Percentiles rank a stretch among this genome's conserved stretches.
phyloP scores from a whole-genome alignment of 2,113 vertebrate species.

The Brachyistius frenatus region DNA sequence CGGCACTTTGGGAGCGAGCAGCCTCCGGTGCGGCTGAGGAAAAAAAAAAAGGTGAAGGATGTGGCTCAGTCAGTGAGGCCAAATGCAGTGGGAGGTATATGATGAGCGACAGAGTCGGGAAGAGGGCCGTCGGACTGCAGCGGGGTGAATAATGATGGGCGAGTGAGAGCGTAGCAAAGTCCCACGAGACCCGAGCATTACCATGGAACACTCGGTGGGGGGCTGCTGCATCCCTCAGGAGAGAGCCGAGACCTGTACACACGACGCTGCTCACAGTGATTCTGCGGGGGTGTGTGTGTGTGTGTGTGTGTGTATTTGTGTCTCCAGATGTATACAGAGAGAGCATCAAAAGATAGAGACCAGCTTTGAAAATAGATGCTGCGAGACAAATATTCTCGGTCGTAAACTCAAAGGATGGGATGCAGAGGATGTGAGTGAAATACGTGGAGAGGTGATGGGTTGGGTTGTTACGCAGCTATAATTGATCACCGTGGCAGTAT shows the following conservation, averaged over 20 bases:
- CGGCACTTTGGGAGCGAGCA: slow-evolving; percentile 22
- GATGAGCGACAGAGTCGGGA: slow-evolving; percentile 48
- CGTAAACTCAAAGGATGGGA: not conserved
- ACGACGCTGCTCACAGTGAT: not conserved
- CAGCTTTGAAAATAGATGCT: slow-evolving; percentile 27
- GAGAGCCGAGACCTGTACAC: slow-evolving; percentile 38
- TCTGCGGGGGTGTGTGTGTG: not conserved
- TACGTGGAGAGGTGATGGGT: slow-evolving; percentile 9
- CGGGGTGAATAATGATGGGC: slow-evolving; percentile 50
- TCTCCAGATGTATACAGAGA: not conserved
- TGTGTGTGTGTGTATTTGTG: not conserved
- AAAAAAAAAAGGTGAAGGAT: slow-evolving; percentile 40
- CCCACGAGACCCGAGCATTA: slow-evolving; percentile 45
- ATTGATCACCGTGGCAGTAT: slow-evolving; percentile 61
- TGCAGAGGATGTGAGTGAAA: slow-evolving; percentile 14
- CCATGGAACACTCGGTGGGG: slow-evolving; percentile 42
- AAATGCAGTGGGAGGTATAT: slow-evolving; percentile 59
- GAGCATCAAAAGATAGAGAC: not conserved
- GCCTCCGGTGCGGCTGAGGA: slow-evolving; percentile 2
- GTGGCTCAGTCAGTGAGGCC: slow-evolving; percentile 53
- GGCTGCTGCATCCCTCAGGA: slow-evolving; percentile 36
- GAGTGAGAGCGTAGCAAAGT: slow-evolving; percentile 40
- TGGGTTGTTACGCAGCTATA: slow-evolving; percentile 46
- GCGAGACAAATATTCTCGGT: slow-evolving; percentile 9
- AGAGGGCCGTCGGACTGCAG: slow-evolving; percentile 41